Conservation (phyloP, 2,888 invertebrate genomes). For the Torymus aiolomorphi region DNA sequence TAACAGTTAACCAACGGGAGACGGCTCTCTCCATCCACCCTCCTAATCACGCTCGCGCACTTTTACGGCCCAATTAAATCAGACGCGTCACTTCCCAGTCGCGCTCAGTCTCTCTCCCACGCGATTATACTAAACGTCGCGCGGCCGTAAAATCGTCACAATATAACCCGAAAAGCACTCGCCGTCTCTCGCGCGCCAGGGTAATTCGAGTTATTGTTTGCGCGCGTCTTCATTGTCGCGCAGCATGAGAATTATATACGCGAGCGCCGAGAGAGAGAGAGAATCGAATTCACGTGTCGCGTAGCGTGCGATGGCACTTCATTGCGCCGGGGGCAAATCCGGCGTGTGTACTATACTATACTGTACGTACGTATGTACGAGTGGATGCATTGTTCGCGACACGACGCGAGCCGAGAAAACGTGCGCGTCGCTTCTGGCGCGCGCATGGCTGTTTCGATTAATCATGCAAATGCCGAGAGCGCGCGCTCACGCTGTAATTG, state of each 20-base stretch:
- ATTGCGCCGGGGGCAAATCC: constrained; percentile 19
- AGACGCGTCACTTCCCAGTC: too few relatives aligned
- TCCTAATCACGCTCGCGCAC: too few relatives aligned
- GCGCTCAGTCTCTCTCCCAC: too few relatives aligned
- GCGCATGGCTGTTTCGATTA: constrained; percentile 33
- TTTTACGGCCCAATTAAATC: too few relatives aligned
- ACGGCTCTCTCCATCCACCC: too few relatives aligned
- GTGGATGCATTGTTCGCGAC: constrained; percentile 9
- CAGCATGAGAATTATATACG: constrained; percentile 27
- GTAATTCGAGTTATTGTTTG: constrained; percentile 50
- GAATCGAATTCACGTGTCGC: constrained; percentile 16
- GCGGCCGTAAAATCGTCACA: background rate
- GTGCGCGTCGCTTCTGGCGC: constrained; percentile 4
- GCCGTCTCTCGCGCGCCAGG: background rate
- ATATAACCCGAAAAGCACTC: background rate
- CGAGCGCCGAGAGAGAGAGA: background rate
- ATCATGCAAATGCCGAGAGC: constrained; percentile 49
- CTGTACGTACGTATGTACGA: too few relatives aligned
- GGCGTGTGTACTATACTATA: background rate
- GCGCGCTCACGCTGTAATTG: constrained; percentile 4
- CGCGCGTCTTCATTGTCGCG: constrained; percentile 38
- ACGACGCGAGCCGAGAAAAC: background rate
- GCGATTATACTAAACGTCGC: background rate
- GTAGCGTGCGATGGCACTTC: constrained; percentile 7
- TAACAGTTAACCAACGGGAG: too few relatives aligned